Percentiles rank a stretch among this genome's conserved stretches.
Conservation (phyloP, 2,113 vertebrate genomes). For the Phocoena phocoena region DNA sequence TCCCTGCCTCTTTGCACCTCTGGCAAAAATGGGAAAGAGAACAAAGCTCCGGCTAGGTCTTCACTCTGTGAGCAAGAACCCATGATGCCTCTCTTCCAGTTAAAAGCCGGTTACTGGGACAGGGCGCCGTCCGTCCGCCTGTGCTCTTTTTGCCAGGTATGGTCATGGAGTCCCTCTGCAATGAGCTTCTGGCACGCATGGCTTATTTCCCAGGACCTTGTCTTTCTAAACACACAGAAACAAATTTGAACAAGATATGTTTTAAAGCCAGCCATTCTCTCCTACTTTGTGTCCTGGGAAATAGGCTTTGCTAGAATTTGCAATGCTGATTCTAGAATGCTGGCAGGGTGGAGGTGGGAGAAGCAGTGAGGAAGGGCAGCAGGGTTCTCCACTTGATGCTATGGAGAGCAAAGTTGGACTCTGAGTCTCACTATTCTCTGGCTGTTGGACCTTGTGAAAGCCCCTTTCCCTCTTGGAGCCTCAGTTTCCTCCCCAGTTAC, state of each 20-base stretch:
- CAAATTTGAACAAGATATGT: neutral
- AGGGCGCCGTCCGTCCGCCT: neutral
- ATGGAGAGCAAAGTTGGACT: neutral
- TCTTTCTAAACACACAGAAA: conserved; percentile 41
- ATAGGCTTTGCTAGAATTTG: conserved; percentile 37
- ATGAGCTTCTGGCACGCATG: neutral
- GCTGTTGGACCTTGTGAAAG: neutral
- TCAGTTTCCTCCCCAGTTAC: neutral
- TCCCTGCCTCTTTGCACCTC: neutral
- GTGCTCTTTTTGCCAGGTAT: neutral
- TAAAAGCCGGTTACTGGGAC: neutral
- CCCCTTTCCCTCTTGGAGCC: neutral
- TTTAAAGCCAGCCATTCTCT: conserved; percentile 15
- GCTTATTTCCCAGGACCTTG: conserved; percentile 5
- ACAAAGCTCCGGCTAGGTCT: neutral
- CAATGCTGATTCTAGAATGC: neutral
- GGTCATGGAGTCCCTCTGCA: neutral
- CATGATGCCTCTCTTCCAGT: neutral
- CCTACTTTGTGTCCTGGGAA: neutral
- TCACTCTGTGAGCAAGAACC: neutral
- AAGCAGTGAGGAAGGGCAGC: neutral
- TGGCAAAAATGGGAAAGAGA: neutral
- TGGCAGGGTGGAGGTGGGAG: neutral
- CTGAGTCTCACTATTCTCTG: neutral
- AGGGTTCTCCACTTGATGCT: neutral